Evolutionary conservation across 2,888 invertebrate species (phyloP).

Genomic region (Maniola hyperantus): DNA sequence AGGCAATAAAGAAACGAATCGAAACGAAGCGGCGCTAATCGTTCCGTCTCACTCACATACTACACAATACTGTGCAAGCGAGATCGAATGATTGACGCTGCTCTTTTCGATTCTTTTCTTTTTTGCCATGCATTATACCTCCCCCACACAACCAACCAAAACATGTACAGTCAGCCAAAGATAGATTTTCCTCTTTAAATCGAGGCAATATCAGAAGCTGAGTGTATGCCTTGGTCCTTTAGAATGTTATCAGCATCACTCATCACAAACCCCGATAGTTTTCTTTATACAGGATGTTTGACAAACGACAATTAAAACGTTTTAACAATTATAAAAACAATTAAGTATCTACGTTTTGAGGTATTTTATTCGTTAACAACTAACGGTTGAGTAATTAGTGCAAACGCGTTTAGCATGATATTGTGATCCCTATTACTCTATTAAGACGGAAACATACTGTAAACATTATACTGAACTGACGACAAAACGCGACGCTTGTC

Average conservation of each 20-base stretch:
- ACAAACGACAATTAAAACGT: constrained; percentile 63
- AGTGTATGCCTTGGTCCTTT: not conserved
- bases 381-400: constrained; percentile 41
- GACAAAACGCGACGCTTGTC: not conserved
- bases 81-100: no score
- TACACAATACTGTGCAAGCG: no score
- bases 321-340: constrained; percentile 29
- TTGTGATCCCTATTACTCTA: constrained; percentile 36
- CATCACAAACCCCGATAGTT: constrained; percentile 15
- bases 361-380: constrained; percentile 45
- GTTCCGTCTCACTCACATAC: no score
- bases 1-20: no score
- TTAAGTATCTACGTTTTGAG: constrained; percentile 43
- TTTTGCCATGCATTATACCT: no score
- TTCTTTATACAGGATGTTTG: constrained; percentile 72
- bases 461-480: not conserved
- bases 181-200: constrained; percentile 1
- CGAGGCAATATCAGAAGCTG: not conserved
- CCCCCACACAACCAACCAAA: no score
- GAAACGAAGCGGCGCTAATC: no score
- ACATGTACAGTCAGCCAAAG: constrained; percentile 5
- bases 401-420: constrained; percentile 40
- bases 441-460: not conserved
- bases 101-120: no score
- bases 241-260: not conserved